phyloP scores from a whole-genome alignment of 2,113 vertebrate genomes.

The Scalopus aquaticus region DNA sequence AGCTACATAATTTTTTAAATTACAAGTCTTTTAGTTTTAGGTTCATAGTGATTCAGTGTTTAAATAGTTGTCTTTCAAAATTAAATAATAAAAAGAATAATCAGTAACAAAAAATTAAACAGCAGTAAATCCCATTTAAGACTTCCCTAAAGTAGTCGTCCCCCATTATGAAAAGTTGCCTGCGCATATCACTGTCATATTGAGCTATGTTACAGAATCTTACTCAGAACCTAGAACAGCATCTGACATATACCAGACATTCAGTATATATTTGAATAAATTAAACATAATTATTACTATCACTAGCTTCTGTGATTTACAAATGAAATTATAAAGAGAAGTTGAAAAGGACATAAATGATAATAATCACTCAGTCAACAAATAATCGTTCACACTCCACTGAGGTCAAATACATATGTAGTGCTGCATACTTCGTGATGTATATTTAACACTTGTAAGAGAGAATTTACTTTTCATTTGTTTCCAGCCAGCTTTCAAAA shows the following conservation, averaged over 20 bases:
- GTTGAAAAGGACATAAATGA: not conserved
- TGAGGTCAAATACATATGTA: not conserved
- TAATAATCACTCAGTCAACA: constrained; percentile 18
- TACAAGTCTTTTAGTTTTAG: not conserved
- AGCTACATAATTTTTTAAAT: not conserved
- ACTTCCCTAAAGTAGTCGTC: not conserved
- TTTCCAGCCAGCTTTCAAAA: not conserved
- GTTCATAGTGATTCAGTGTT: not conserved
- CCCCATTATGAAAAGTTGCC: not conserved
- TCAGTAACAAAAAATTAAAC: not conserved
- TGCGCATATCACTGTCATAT: not conserved
- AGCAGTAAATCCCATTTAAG: not conserved
- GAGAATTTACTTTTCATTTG: constrained; percentile 26
- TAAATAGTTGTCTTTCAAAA: not conserved
- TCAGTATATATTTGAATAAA: not conserved
- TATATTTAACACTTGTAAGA: not conserved
- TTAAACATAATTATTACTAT: not conserved
- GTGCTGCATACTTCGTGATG: not conserved
- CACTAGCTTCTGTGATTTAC: not conserved
- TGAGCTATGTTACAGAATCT: not conserved
- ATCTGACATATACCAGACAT: not conserved
- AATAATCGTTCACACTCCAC: not conserved
- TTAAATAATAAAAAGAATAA: no score
- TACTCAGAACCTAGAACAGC: not conserved
- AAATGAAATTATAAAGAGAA: not conserved